These are phyloP conservation scores for Stegodyphus mimosarum DNA, from an alignment of 1,140 invertebrate species.

Conservation along the genomic window DNA sequence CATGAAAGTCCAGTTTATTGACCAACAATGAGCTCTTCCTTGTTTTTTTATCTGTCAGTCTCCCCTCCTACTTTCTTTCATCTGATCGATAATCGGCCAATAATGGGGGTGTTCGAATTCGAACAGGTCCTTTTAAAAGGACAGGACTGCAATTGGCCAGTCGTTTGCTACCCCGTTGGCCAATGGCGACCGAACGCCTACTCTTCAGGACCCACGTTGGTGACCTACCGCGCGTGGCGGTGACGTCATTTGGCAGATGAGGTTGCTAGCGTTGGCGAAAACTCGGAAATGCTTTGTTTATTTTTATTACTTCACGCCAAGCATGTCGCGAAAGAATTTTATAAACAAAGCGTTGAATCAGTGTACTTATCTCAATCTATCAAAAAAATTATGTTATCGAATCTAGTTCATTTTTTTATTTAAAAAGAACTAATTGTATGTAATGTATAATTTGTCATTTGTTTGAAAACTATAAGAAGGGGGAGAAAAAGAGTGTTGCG, in stretches of 20 bases:
- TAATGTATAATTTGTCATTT: too few species aligned
- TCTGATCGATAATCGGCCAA: slow-evolving; percentile 48
- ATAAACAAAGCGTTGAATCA: too few species aligned
- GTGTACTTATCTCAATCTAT: too few species aligned
- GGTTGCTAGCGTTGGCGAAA: slow-evolving; percentile 38
- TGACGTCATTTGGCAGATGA: slow-evolving; percentile 24
- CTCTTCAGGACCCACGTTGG: slow-evolving; percentile 47
- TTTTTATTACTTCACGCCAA: too few species aligned
- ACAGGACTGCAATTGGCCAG: slow-evolving; percentile 41
- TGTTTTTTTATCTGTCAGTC: slow-evolving; percentile 11
- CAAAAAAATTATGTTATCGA: too few species aligned
- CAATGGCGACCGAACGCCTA: slow-evolving; percentile 58
- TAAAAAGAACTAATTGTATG: too few species aligned
- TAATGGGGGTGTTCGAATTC: slow-evolving; percentile 41
- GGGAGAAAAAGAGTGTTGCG: too few species aligned
- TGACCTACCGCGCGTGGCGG: slow-evolving; percentile 55
- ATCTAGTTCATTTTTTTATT: too few species aligned
- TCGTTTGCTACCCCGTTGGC: slow-evolving; percentile 43
- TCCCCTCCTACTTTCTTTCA: neutral
- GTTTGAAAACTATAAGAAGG: too few species aligned
- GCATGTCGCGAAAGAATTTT: too few species aligned
- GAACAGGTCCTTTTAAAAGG: slow-evolving; percentile 20
- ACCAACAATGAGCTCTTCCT: neutral
- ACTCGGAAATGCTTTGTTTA: too few species aligned
- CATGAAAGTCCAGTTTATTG: slow-evolving; percentile 38